phyloP scores from a whole-genome alignment of 1,140 invertebrate genomes.

The Saxidomus purpurata region DNA sequence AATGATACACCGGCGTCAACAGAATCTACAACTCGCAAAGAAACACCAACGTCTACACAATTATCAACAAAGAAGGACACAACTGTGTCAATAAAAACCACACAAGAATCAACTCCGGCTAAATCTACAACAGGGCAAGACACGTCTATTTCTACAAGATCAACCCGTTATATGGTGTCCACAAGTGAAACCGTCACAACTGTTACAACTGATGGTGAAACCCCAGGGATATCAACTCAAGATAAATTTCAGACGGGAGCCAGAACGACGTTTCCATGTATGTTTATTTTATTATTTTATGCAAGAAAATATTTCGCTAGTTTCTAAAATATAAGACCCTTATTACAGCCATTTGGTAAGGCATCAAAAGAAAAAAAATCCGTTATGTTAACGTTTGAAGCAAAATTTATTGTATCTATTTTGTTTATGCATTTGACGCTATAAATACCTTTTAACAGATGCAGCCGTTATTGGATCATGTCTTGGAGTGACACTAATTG shows the following conservation, averaged over 20 bases:
- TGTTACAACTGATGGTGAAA: not conserved
- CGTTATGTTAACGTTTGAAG: too few relatives aligned
- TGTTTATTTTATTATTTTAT: too few relatives aligned
- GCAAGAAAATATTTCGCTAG: too few relatives aligned
- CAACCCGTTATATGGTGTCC: not conserved
- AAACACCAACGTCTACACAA: not conserved
- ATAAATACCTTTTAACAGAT: not conserved
- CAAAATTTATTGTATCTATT: too few relatives aligned
- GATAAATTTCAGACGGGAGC: not conserved
- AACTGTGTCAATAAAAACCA: not conserved
- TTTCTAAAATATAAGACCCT: too few relatives aligned
- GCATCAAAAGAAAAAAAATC: too few relatives aligned
- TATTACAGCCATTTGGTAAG: too few relatives aligned
- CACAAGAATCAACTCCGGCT: not conserved
- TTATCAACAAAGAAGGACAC: not conserved
- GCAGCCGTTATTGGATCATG: slow-evolving; percentile 23
- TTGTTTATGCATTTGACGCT: too few relatives aligned
- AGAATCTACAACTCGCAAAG: not conserved
- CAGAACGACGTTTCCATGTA: not conserved
- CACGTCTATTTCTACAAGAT: not conserved
- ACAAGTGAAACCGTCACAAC: not conserved
- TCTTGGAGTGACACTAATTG: slow-evolving; percentile 4
- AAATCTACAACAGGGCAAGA: not conserved
- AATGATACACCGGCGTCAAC: not conserved
- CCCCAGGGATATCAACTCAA: not conserved